A percentile compares a stretch with the other conserved stretches of the same genome.
Conservation (phyloP, 2,797 vertebrate genomes). For the Pygocentrus nattereri region DNA sequence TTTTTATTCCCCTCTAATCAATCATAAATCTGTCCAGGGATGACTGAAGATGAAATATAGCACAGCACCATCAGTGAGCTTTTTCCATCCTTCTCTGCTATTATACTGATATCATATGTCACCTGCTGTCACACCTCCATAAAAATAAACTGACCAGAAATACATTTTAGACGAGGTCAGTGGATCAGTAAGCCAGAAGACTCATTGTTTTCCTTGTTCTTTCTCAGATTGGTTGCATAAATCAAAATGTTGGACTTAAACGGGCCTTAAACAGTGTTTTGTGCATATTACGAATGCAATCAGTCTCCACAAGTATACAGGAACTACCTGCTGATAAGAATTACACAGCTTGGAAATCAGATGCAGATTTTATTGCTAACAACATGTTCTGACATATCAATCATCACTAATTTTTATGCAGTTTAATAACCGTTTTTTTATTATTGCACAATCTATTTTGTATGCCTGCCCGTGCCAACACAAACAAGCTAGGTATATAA, state of each 20-base stretch:
- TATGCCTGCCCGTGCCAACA: background rate
- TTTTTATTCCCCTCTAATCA: too few species aligned
- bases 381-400: background rate
- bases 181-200: background rate
- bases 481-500: background rate
- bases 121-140: background rate
- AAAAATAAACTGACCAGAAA: background rate
- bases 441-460: background rate
- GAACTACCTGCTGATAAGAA: background rate
- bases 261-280: too few species aligned
- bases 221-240: too few species aligned
- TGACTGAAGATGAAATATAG: background rate
- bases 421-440: constrained; percentile 7
- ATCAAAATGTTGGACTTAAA: too few species aligned
- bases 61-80: background rate
- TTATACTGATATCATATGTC: background rate
- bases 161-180: background rate
- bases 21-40: background rate
- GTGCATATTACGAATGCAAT: background rate
- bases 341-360: background rate
- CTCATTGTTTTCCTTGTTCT: background rate
- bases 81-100: background rate
- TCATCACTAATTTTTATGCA: background rate
- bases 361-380: background rate
- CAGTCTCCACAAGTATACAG: background rate